Conservation (phyloP, 2,888 invertebrate species). For the Orthonevra nobilis region DNA sequence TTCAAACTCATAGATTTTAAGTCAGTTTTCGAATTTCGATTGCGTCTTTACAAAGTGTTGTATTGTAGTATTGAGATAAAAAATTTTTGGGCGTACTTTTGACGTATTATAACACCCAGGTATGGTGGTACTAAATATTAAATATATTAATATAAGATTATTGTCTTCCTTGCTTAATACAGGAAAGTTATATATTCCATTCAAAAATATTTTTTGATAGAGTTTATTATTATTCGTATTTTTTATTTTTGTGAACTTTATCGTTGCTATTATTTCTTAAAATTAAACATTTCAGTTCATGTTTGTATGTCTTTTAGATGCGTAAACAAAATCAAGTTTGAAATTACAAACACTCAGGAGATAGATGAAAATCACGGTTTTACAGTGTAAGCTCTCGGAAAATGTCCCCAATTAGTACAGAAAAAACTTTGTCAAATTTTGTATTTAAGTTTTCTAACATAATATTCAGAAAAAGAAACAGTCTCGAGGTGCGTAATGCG, state of each 20-base stretch:
- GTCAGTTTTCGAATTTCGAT: conserved; percentile 67
- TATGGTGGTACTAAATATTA: conserved; percentile 65
- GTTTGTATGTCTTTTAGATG: conserved; percentile 33
- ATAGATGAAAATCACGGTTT: conserved; percentile 55
- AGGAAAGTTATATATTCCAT: conserved; percentile 68
- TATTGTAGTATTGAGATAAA: conserved; percentile 66
- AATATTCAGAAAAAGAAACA: conserved; percentile 5
- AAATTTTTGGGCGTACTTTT: conserved; percentile 68
- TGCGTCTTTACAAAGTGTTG: conserved; percentile 68
- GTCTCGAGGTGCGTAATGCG: neutral
- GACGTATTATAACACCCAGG: conserved; percentile 63
- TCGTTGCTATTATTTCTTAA: neutral
- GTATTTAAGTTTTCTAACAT: conserved; percentile 4
- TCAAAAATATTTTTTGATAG: conserved; percentile 65
- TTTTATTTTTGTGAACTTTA: too few relatives aligned
- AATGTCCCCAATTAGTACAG: neutral
- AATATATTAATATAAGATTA: conserved; percentile 61
- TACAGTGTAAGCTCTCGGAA: conserved; percentile 58
- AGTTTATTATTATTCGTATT: conserved; percentile 41
- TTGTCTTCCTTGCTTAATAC: conserved; percentile 71
- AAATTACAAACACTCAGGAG: conserved; percentile 66
- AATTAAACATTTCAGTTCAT: conserved; percentile 1
- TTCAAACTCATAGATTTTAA: conserved; percentile 60
- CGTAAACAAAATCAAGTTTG: conserved; percentile 25
- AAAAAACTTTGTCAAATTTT: neutral